Base-by-base conservation (phyloP, 2,888 invertebrate genomes). In the Anodontia alba region DNA sequence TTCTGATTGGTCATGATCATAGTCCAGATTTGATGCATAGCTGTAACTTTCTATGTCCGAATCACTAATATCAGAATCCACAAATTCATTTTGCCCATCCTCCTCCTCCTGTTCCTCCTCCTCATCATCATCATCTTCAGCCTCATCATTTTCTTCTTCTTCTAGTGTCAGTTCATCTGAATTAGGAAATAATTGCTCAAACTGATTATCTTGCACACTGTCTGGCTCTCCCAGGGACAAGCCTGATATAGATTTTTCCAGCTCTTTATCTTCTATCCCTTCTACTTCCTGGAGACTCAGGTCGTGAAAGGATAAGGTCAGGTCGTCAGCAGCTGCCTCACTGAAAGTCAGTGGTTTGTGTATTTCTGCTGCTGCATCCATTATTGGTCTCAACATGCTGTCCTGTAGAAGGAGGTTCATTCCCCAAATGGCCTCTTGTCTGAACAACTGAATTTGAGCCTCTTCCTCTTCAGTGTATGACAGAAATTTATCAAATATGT, bases 361-460 rank as follows among this genome's bases (percentile, higher is more conserved):
- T 33, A 3, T 62, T 62, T 62, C 62, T 62, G 62, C 31, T 62
- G 62, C 31, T 62, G 62, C 31, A 20, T 62, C 62, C 33, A 62
- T 33, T 31, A 62, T 33, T 3, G 62, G 62, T 62, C 33, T 62
- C 1, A 62, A 5, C 33, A 62, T 2, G 31, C 10, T 62, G 20
- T 62, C 33, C 17, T 62, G 62, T 5, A 62, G 62, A 33, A 62
- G 10, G 20, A 62, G 17, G 33, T 33, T 33, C 33, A 62, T 33
- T 33, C 70, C 46, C 70, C 70, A 70, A 10, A 38, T 70, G n/a
- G 49, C 49, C 46, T 46, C 46, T 29, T 46, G 26, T 43, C 38
- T 42, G 38, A 70, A 70, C 46, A 46, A n/a, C 23, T 20, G n/a
- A 23, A 70, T 43, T 29, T 43, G 46, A 12, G 46, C 46, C 49